Conservation (phyloP, 64 coral and sea anemone genomes). For the Montipora efflorescens region DNA sequence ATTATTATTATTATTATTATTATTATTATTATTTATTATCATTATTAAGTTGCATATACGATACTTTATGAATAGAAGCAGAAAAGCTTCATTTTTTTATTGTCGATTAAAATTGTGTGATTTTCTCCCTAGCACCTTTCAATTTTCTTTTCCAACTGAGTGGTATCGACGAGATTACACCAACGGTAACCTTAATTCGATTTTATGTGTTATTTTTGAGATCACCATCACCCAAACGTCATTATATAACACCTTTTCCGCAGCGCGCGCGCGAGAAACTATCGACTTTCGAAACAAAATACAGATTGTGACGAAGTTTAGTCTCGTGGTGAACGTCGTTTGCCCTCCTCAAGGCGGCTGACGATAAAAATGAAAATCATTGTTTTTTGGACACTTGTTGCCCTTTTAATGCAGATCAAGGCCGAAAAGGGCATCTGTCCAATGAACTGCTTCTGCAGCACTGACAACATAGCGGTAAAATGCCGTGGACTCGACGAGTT, state of each 20-base stretch:
- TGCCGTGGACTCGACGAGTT: constrained; percentile 1
- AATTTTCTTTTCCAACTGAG: no score
- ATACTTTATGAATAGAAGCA: no score
- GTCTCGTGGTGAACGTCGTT: background rate
- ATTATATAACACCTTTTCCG: background rate
- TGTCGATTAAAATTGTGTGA: no score
- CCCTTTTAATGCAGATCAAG: background rate
- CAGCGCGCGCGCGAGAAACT: background rate
- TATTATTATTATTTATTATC: no score
- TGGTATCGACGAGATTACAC: no score
- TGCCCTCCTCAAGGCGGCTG: background rate
- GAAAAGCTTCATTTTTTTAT: no score
- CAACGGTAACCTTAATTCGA: no score
- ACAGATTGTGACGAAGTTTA: constrained; percentile 10
- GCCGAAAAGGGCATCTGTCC: constrained; percentile 1
- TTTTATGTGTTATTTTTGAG: no score
- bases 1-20: no score
- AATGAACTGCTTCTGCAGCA: constrained; percentile 8
- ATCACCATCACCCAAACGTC: no score
- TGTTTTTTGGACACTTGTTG: background rate
- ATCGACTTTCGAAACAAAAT: background rate
- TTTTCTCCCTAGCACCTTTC: no score
- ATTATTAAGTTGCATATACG: no score
- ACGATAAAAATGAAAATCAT: background rate
- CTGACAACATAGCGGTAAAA: background rate